Conservation (phyloP, 2,888 invertebrate species). For the Strigamia crassipes region DNA sequence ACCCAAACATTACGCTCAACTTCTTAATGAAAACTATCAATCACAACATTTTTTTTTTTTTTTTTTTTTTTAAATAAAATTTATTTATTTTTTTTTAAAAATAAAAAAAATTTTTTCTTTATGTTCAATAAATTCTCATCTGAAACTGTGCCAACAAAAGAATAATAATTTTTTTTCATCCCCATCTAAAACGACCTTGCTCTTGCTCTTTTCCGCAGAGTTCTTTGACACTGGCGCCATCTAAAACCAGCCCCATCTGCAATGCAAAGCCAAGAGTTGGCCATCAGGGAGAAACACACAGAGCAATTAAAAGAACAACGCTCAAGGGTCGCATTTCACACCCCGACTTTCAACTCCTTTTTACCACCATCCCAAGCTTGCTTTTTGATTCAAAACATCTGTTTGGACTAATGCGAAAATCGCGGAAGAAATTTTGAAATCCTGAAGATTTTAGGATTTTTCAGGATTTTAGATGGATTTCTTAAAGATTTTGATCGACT, state of each 20-base stretch:
- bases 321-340: slow-evolving; percentile 4
- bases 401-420: too few species aligned
- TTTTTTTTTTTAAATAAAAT: background rate
- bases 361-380: background rate
- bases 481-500: too few species aligned
- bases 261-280: slow-evolving; percentile 36
- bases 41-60: background rate
- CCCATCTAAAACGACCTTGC: slow-evolving; percentile 8
- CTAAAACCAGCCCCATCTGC: background rate
- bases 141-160: slow-evolving; percentile 28
- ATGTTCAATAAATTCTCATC: slow-evolving; percentile 2
- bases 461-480: too few species aligned
- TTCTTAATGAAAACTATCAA: slow-evolving; percentile 15
- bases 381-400: background rate
- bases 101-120: background rate
- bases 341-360: background rate
- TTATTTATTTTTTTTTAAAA: background rate
- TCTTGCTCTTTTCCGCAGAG: slow-evolving; percentile 7
- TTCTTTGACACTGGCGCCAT: slow-evolving; percentile 26
- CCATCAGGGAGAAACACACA: slow-evolving; percentile 20
- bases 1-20: background rate
- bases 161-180: background rate
- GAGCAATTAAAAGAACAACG: slow-evolving; percentile 3
- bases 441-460: too few species aligned
- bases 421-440: too few species aligned